These are phyloP conservation scores for Lates japonicus DNA, from an alignment of 2,797 vertebrate genomes.

Conservation along the genomic window DNA sequence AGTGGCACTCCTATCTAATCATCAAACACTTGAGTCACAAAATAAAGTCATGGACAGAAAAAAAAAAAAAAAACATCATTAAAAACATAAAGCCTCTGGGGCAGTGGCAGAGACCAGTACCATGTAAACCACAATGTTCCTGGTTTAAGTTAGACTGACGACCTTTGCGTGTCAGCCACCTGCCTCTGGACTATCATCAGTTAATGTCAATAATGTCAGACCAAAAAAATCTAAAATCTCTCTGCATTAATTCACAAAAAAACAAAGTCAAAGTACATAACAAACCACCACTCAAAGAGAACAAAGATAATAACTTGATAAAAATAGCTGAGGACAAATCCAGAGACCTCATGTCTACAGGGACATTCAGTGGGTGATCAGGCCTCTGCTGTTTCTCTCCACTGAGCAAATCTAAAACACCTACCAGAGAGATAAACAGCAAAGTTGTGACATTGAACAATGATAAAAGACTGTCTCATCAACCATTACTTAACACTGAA, in stretches of 20 bases:
- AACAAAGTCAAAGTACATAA: background rate
- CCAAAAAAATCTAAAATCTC: too few relatives aligned
- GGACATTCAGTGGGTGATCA: background rate
- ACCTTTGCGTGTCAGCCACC: too few relatives aligned
- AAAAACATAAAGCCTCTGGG: background rate
- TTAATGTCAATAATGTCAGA: too few relatives aligned
- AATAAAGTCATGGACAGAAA: background rate
- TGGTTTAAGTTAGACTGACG: too few relatives aligned
- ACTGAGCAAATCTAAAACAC: background rate
- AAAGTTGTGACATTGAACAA: background rate
- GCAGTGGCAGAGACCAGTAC: too few relatives aligned
- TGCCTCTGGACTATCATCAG: too few relatives aligned
- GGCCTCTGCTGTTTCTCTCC: constrained; percentile 3
- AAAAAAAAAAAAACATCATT: background rate
- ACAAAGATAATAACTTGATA: background rate
- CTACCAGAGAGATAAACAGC: background rate
- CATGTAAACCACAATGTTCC: too few relatives aligned
- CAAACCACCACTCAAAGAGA: background rate
- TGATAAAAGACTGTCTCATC: background rate
- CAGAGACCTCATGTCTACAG: background rate
- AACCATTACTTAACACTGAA: background rate
- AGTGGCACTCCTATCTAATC: background rate
- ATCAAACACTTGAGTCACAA: background rate
- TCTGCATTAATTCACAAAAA: too few relatives aligned
- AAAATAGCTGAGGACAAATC: background rate